These are phyloP conservation scores for Kryptolebias ocellatus DNA, from an alignment of 2,797 vertebrate genomes.

Conservation along the genomic window DNA sequence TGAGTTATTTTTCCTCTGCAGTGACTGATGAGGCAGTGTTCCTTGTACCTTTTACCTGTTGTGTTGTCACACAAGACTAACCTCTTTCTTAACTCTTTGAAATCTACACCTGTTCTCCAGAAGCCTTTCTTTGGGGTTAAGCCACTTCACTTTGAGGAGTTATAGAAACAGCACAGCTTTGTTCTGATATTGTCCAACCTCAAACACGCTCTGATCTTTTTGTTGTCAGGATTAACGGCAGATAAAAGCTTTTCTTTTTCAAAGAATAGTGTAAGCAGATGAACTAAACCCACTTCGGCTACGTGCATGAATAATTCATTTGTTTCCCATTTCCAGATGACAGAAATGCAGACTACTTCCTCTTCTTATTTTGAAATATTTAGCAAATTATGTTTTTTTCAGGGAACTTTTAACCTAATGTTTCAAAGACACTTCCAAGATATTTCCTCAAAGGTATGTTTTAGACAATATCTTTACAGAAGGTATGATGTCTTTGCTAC, in stretches of 20 bases:
- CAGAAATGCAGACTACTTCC: slow-evolving; percentile 78
- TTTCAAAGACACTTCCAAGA: no score
- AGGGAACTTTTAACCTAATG: slow-evolving; percentile 24
- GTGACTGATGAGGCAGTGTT: slow-evolving; percentile 14
- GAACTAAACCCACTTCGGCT: slow-evolving; percentile 73
- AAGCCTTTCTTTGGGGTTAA: slow-evolving; percentile 36
- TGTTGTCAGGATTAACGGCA: slow-evolving; percentile 15
- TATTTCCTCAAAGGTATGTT: no score
- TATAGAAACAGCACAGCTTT: slow-evolving; percentile 21
- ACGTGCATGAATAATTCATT: slow-evolving; percentile 88
- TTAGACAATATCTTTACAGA: no score
- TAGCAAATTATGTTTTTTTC: slow-evolving; percentile 59
- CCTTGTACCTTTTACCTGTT: slow-evolving; percentile 34
- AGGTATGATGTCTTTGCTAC: background rate
- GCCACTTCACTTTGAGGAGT: slow-evolving; percentile 23
- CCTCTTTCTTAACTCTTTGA: slow-evolving; percentile 61
- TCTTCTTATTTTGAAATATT: slow-evolving; percentile 87
- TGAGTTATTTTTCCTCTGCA: slow-evolving; percentile 21
- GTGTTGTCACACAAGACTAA: slow-evolving; percentile 59
- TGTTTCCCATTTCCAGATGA: slow-evolving; percentile 78
- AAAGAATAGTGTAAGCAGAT: slow-evolving; percentile 38
- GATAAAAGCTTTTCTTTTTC: slow-evolving; percentile 20
- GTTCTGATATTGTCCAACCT: background rate
- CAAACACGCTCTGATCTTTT: background rate
- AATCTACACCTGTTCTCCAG: slow-evolving; percentile 59